phyloP scores from a whole-genome alignment of 2,113 vertebrate genomes.

The Albula goreensis region DNA sequence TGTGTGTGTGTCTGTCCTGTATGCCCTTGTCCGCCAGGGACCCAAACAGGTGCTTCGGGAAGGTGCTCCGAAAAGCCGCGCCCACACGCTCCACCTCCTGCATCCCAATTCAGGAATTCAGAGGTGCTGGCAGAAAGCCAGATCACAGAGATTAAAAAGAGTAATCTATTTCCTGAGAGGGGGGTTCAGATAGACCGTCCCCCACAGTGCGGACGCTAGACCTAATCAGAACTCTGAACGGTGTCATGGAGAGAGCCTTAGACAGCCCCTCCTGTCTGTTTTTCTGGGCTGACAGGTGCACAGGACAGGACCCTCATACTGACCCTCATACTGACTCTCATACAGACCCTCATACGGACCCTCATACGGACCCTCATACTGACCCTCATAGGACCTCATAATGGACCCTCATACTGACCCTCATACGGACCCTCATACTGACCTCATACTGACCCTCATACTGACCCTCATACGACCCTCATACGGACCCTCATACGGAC shows the following conservation, averaged over 20 bases:
- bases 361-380: too few species aligned
- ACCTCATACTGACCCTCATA: too few species aligned
- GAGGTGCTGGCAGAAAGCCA: not conserved
- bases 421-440: too few species aligned
- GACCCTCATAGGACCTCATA: too few species aligned
- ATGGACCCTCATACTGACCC: too few species aligned
- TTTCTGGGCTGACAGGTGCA: not conserved
- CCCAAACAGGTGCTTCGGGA: not conserved
- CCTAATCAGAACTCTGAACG: not conserved
- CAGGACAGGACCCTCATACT: too few species aligned
- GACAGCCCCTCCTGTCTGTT: not conserved
- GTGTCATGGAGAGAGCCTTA: not conserved
- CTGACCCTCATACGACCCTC: too few species aligned
- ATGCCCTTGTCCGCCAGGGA: not conserved
- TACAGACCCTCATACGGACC: too few species aligned
- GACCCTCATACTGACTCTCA: too few species aligned
- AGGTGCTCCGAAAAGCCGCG: not conserved
- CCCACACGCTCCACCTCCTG: not conserved
- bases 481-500: too few species aligned
- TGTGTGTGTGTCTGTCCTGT: not conserved
- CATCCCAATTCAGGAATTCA: not conserved
- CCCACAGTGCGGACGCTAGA: not conserved
- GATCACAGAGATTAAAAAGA: constrained; percentile 6
- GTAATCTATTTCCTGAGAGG: not conserved
- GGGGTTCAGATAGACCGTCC: not conserved